Percentiles rank a stretch among this genome's conserved stretches.
These are phyloP conservation scores for Trididemnum nubilum DNA, from an alignment of 23 tunicate genomes.

Conservation along the genomic window DNA sequence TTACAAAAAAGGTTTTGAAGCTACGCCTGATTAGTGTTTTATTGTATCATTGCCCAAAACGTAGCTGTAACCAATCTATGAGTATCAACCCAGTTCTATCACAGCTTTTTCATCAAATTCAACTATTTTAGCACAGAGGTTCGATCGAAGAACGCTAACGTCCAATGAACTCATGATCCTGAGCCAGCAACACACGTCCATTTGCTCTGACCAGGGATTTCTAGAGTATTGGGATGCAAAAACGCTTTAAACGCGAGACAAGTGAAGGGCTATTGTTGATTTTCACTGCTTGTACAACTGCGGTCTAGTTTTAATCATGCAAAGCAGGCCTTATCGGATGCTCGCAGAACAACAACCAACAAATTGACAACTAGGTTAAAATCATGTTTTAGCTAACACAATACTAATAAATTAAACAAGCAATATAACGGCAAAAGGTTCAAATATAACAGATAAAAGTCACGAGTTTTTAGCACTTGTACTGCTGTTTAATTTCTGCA, in stretches of 20 bases:
- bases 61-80: too few relatives aligned
- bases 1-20: too few relatives aligned
- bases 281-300: not conserved
- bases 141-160: too few relatives aligned
- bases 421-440: too few relatives aligned
- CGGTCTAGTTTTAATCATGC: not conserved
- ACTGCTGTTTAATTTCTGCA: constrained; percentile 8
- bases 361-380: not conserved
- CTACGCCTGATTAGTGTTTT: too few relatives aligned
- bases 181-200: too few relatives aligned
- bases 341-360: not conserved
- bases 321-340: not conserved
- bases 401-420: not conserved
- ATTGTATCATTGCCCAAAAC: too few relatives aligned
- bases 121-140: too few relatives aligned
- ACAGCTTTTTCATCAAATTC: too few relatives aligned
- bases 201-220: constrained; percentile 1
- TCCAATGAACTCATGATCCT: too few relatives aligned
- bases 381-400: not conserved
- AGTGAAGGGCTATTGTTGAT: not conserved
- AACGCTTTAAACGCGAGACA: not conserved
- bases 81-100: too few relatives aligned
- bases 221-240: not conserved
- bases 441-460: not conserved
- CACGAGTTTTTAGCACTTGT: not conserved